Conservation (phyloP, 2,113 vertebrate species). For the Trinectes maculatus region DNA sequence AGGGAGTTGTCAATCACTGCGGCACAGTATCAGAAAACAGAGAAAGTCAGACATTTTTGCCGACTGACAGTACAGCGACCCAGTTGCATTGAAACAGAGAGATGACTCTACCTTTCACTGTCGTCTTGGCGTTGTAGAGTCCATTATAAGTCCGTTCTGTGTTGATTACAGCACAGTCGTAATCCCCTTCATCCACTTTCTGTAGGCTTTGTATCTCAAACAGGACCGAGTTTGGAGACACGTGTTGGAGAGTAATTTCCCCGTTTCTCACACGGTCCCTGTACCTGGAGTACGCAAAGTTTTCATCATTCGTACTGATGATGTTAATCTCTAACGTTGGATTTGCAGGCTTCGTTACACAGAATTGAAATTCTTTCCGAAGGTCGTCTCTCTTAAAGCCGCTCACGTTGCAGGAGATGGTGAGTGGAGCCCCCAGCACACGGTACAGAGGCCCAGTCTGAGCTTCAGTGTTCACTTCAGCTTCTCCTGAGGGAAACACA, state of each 20-base stretch:
- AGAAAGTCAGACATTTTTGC: not conserved
- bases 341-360: conserved; percentile 35
- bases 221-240: conserved; percentile 66
- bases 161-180: conserved; percentile 86
- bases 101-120: conserved; percentile 80
- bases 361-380: conserved; percentile 80
- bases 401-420: conserved; percentile 85
- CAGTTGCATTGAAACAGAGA: not conserved
- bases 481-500: conserved; percentile 46
- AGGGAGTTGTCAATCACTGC: conserved; percentile 90
- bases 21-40: conserved; percentile 8
- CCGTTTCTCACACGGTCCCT: conserved; percentile 17
- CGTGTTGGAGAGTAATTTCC: conserved; percentile 73
- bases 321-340: conserved; percentile 61
- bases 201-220: conserved; percentile 77
- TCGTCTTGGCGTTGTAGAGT: conserved; percentile 79
- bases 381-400: conserved; percentile 62
- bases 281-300: conserved; percentile 68
- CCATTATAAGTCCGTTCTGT: conserved; percentile 68
- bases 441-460: conserved; percentile 87
- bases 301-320: conserved; percentile 61
- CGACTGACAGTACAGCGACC: not conserved
- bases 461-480: conserved; percentile 58
- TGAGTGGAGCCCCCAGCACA: conserved; percentile 73
- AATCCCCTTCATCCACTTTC: conserved; percentile 81